Evolutionary conservation across 2,113 vertebrate species (phyloP).

Genomic region (Corvus hawaiiensis): DNA sequence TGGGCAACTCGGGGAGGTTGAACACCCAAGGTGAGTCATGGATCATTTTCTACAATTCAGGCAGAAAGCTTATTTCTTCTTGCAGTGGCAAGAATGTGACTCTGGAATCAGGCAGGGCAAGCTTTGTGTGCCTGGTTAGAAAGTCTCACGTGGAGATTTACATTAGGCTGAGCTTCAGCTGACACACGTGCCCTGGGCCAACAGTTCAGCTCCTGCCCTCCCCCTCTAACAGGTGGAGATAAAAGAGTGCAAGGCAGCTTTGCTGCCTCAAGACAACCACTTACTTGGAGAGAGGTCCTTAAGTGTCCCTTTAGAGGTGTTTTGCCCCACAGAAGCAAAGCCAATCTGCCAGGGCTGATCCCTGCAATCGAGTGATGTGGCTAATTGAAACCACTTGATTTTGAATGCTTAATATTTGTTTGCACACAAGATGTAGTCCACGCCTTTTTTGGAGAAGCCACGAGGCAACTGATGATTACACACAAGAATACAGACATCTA

Average conservation of each 20-base stretch:
- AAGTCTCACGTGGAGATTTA: background rate
- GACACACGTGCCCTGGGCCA: background rate
- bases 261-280: background rate
- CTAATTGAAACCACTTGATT: conserved; percentile 50
- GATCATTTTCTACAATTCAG: background rate
- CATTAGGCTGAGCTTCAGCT: background rate
- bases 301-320: background rate
- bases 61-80: background rate
- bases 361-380: background rate
- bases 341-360: background rate
- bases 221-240: background rate
- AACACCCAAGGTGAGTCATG: background rate
- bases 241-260: background rate
- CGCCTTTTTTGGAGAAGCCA: conserved; percentile 48
- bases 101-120: accelerated
- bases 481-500: conserved; percentile 48
- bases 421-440: conserved; percentile 44
- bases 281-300: background rate
- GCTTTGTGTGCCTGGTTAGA: background rate
- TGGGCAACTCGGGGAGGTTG: accelerated
- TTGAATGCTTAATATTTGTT: conserved; percentile 44
- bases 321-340: background rate
- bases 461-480: conserved; percentile 19
- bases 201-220: background rate
- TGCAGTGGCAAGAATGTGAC: background rate